phyloP scores from a whole-genome alignment of 2,113 vertebrate species.

The Forbesichthys papilliferus region DNA sequence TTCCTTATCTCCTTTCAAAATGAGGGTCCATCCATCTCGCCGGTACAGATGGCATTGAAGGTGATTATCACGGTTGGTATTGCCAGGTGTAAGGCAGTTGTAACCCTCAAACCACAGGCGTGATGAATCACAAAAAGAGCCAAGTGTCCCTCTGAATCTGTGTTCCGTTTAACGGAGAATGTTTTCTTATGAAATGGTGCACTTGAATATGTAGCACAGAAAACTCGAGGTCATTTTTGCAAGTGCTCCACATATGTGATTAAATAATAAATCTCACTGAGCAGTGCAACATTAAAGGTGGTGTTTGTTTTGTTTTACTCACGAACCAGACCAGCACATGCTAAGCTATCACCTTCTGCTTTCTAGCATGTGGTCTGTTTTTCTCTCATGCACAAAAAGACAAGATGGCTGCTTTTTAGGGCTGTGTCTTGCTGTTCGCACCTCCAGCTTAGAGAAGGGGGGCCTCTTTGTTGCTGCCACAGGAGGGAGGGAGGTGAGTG shows the following conservation, averaged over 20 bases:
- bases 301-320: not conserved
- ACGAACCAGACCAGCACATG: not conserved
- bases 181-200: slow-evolving; percentile 7
- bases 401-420: slow-evolving; percentile 64
- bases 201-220: not conserved
- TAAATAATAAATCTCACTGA: slow-evolving; percentile 6
- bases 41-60: too few species aligned
- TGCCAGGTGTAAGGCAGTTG: too few species aligned
- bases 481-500: slow-evolving; percentile 18
- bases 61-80: too few species aligned
- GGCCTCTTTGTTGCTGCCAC: slow-evolving; percentile 54
- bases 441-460: slow-evolving; percentile 51
- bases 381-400: slow-evolving; percentile 28
- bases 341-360: not conserved
- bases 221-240: slow-evolving; percentile 8
- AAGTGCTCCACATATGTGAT: not conserved
- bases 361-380: not conserved
- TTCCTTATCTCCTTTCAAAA: not conserved
- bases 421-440: slow-evolving; percentile 61
- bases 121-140: too few species aligned
- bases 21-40: not conserved
- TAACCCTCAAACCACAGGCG: too few species aligned
- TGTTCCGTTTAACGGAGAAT: slow-evolving; percentile 7
- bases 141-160: not conserved
- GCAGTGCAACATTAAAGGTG: slow-evolving; percentile 7